Base-by-base conservation (phyloP, 2,797 vertebrate species). In the Strix occidentalis region DNA sequence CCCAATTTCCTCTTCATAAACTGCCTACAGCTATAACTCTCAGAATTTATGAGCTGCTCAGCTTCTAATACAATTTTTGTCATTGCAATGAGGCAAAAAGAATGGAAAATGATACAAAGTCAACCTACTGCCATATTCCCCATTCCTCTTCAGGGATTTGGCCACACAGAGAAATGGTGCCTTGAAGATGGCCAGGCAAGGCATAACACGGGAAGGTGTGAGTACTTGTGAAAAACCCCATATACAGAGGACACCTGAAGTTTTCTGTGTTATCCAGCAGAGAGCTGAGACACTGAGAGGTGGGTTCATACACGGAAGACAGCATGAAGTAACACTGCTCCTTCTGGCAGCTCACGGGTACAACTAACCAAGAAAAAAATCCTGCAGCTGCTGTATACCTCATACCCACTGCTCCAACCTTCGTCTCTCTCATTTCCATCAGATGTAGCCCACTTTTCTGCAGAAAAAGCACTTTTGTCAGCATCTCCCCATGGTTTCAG, bases 21-120 rank as follows among this genome's bases (percentile, higher is more conserved):
- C 63, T 96, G 91, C 95, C 96, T 96, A 60, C 72, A 97, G 97
- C 96, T 86, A 89, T 89, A 93, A 96, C 80, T 97, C 85, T 88
- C 68, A 68, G 94, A 96, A 95, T 93, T 93, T 95, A 96, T 77
- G 86, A 97, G n/a, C 76, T 75, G 74, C 79, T 97, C 84, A 48
- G 51, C 87, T 90, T 80, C 77, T 90, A 95, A 97, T 85, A 83
- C 5, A 89, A 71, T 72, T 92, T 93, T 95, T 91, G 74, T 93
- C 93, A 89, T 43, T 68, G 84, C 75, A 95, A 95, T 79, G 64
- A 96, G 72, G 72, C 72, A 96, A 95, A 94, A 92, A 70, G 65
- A 93, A 68, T 35, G 21, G 89, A 43, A 94, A 96, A 81, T 0
- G 9, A 61, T 76, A 45, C 69, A 75, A 95, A 94, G 66, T 17